Evolutionary conservation across 1,140 invertebrate genomes (phyloP).

Genomic region (Panulirus ornatus): DNA sequence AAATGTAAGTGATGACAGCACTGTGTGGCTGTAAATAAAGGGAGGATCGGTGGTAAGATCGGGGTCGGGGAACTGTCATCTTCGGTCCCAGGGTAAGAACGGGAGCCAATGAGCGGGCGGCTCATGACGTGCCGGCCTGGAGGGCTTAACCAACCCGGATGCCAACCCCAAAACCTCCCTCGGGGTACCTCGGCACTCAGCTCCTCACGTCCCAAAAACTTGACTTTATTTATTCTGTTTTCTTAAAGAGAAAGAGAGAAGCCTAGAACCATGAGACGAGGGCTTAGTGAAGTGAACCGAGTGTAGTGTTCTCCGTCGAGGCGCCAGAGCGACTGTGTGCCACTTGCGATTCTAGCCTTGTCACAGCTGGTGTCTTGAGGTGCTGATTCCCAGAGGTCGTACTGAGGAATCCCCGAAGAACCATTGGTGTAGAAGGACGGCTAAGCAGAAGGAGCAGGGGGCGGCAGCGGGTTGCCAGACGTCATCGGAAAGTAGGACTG

Average conservation of each 20-base stretch:
- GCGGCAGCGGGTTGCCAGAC: conserved; percentile 47
- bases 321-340: neutral
- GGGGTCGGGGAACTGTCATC: conserved; percentile 57
- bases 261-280: too few species aligned
- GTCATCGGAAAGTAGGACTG: conserved; percentile 31
- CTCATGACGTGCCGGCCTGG: conserved; percentile 46
- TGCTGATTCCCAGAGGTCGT: conserved; percentile 24
- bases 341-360: neutral
- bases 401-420: conserved; percentile 21
- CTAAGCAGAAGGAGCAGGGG: conserved; percentile 23
- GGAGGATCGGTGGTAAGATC: neutral
- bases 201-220: neutral
- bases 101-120: conserved; percentile 46
- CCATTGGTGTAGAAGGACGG: conserved; percentile 15
- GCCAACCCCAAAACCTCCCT: conserved; percentile 32
- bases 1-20: neutral
- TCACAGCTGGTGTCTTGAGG: conserved; percentile 4
- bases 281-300: neutral
- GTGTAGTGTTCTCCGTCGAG: neutral
- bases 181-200: conserved; percentile 30
- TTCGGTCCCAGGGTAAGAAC: conserved; percentile 37
- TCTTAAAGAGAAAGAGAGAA: neutral
- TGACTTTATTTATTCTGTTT: neutral
- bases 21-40: neutral
- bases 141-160: conserved; percentile 46